Base-by-base conservation (phyloP, 1,140 invertebrate genomes). In the Chymomyza costata region DNA sequence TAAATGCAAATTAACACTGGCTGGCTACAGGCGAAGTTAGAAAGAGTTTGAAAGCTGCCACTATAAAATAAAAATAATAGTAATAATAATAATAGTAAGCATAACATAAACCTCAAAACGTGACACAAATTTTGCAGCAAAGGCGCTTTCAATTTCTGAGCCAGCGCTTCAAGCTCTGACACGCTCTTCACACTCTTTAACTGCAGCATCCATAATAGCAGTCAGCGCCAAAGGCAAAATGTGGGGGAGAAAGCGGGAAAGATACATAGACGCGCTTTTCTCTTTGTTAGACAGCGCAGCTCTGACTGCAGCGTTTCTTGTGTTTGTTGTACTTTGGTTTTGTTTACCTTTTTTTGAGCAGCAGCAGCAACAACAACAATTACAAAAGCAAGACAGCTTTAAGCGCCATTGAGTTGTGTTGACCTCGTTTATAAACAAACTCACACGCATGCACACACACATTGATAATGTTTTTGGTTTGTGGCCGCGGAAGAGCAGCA, bases 321-420 rank as follows among this genome's bases (percentile, higher is more conserved):
- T 38, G 38, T 65, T 65, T 71, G 66, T 65, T 70, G 65, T 65
- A 54, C 14, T 66, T 70, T 61, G 45, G 54, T 32, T 43, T 17
- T 28, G 11, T 51, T 47, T 40, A 40, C 8, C 18, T 39, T 39
- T 28, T 43, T 10, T 34, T 45, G 28, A 48, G 39, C 11, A 28
- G 40, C 44, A n/a, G n/a, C n/a, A n/a, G n/a, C n/a, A 64, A 51
- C 54, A 57, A 30, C 62, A 45, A 57, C 51, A 32, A 38, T 50
- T 28, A 28, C 25, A 28, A 28, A 28, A 28, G 10, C 25, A 28
- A 28, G 5, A 5, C 5, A 55, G 50, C 37, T 54, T 46, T 62
- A 53, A 78, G 67, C 73, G 73, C 73, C 73, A 78, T 78, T 78
- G 73, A 78, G 73, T n/a, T n/a, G n/a, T 80, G 64, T 44, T 80